phyloP scores from a whole-genome alignment of 92 coral and sea anemone species.

The Zoanthus solanderi region DNA sequence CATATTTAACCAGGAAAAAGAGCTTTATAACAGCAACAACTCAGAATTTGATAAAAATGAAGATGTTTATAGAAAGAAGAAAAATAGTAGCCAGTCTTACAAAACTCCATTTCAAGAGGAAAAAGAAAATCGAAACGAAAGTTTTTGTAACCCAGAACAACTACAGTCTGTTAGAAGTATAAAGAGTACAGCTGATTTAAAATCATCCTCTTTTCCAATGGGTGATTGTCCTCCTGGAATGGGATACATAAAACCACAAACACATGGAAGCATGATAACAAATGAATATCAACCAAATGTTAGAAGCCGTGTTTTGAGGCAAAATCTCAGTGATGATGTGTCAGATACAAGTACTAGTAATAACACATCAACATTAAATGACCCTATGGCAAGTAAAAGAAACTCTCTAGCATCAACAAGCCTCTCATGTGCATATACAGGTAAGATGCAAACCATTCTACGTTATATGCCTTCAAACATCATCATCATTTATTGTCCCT shows the following conservation, averaged over 20 bases:
- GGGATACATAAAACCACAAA: neutral
- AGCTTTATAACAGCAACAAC: neutral
- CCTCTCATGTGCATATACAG: slow-evolving; percentile 84
- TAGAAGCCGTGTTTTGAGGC: neutral
- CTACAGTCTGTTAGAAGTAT: neutral
- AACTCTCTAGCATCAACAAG: slow-evolving; percentile 86
- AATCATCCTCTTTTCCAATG: neutral
- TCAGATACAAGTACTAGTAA: neutral
- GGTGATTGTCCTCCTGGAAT: neutral
- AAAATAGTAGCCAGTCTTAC: neutral
- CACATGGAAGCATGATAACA: neutral
- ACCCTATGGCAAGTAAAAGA: slow-evolving; percentile 18
- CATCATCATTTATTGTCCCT: no score
- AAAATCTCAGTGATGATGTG: neutral
- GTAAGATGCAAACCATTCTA: slow-evolving; percentile 44
- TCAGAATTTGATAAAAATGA: neutral
- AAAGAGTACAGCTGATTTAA: neutral
- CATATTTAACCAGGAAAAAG: slow-evolving; percentile 28
- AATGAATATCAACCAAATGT: neutral
- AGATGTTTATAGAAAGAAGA: neutral
- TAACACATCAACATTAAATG: slow-evolving; percentile 1
- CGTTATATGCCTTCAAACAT: no score
- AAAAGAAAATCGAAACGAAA: neutral
- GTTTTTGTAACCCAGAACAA: neutral
- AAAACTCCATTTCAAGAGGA: neutral